Base-by-base conservation (phyloP, 2,888 invertebrate genomes). In the Epiblema foenella region DNA sequence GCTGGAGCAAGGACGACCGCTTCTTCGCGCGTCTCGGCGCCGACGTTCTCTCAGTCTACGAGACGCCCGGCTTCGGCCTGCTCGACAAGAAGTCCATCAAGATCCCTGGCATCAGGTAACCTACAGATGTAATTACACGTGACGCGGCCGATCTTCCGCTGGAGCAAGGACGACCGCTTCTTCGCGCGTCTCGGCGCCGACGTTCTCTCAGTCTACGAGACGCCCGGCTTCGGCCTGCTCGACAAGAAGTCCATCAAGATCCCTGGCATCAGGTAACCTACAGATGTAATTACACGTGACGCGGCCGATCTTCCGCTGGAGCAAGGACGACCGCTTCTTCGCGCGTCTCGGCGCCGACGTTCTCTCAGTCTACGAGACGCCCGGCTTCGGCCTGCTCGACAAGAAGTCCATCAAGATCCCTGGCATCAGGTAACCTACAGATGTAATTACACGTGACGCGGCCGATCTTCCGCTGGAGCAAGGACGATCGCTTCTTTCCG, bases 261-360 rank as follows among this genome's bases (percentile, higher is more conserved):
- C 56, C 95, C 96, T 8, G 98, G 98, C 52, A 97, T 98, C 79
- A 94, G 93, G 93, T 93, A 80, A 77, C 77, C 0, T 37, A n/a
- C n/a, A n/a, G n/a, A n/a, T n/a, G n/a, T n/a, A n/a, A n/a, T n/a
- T n/a, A n/a, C n/a, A 96, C 73, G 95, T 97, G 0, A 95, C 96
- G 0, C 98, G 99, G 97, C 99, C 99, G 0, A 97, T 98, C 77
- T 98, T 99, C 94, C 97, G 98, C 81, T 99, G 99, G 99, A 98
- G 98, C 68, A 96, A 97, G 83, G 98, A 99, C 86, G 99, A 99
- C 85, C 96, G 97, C 85, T 99, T 97, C 91, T 98, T 99, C 82
- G 99, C 99, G 0, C 95, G 98, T 73, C 95, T 99, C 84, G 96
- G 97, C 0, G 95, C 95, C 67, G 98, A 98, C 81, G 90, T 96